Evolutionary conservation across 1,140 invertebrate genomes (phyloP).

Genomic region (Ips typographus): DNA sequence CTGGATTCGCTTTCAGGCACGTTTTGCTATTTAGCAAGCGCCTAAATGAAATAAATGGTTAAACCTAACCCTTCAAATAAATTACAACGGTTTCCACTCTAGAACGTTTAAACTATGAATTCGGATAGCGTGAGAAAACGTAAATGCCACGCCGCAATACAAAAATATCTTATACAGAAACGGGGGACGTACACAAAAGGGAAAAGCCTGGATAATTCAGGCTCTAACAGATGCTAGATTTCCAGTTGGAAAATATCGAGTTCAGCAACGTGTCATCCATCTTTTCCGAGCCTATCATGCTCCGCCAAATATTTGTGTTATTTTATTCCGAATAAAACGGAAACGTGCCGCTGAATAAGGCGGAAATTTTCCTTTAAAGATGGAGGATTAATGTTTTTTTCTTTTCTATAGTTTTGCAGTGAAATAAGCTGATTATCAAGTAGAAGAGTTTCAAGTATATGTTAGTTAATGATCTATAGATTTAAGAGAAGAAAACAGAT

Average conservation of each 20-base stretch:
- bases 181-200: constrained; percentile 3
- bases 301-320: constrained; percentile 25
- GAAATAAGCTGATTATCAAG: no score
- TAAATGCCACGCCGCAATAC: constrained; percentile 1
- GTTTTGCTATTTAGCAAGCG: constrained; percentile 6
- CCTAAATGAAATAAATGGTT: no score
- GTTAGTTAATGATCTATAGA: no score
- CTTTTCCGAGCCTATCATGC: constrained; percentile 27
- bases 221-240: constrained; percentile 42
- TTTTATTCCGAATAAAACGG: constrained; percentile 24
- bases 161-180: constrained; percentile 19
- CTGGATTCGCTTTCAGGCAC: constrained; percentile 22
- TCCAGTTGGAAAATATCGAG: constrained; percentile 48
- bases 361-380: background rate
- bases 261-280: constrained; percentile 39
- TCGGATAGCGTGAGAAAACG: no score
- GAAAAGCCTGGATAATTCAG: constrained; percentile 21
- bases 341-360: constrained; percentile 21
- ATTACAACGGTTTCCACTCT: no score
- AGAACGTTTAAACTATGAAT: no score
- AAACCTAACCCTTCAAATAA: no score
- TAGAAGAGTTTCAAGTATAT: no score
- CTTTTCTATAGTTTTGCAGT: background rate
- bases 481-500: no score
- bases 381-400: constrained; percentile 5